A percentile compares a stretch with the other conserved stretches of the same genome.
These are phyloP conservation scores for Galerucella pusilla DNA, from an alignment of 2,888 invertebrate species.

Conservation along the genomic window DNA sequence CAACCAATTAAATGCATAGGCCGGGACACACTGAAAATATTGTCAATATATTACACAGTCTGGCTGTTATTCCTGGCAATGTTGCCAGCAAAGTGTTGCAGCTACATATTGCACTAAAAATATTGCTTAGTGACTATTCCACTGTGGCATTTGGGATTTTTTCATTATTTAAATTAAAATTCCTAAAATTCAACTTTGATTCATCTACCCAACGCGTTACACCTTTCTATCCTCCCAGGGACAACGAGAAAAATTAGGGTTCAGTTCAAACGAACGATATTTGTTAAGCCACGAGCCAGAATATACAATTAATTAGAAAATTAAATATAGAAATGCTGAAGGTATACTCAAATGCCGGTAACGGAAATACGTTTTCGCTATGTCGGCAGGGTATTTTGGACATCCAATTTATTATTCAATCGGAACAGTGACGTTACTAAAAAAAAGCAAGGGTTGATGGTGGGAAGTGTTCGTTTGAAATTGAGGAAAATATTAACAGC, in stretches of 20 bases:
- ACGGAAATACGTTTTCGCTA: constrained; percentile 32
- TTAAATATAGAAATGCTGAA: constrained; percentile 40
- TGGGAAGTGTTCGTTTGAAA: background rate
- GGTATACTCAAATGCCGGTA: constrained; percentile 1
- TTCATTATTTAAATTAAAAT: too few species aligned
- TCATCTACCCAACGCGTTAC: background rate
- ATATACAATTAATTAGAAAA: constrained; percentile 39
- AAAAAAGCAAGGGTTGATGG: background rate
- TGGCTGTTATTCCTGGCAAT: too few species aligned
- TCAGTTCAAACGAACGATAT: constrained; percentile 13
- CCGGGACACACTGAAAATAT: too few species aligned
- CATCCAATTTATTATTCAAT: constrained; percentile 7
- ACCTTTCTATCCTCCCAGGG: background rate
- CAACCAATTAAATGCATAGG: too few species aligned
- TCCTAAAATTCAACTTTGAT: constrained; percentile 5
- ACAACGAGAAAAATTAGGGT: constrained; percentile 1
- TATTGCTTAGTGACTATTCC: too few species aligned
- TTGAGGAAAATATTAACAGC: background rate
- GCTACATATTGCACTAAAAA: too few species aligned
- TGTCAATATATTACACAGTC: too few species aligned
- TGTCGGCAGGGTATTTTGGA: constrained; percentile 15
- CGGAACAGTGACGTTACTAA: constrained; percentile 1
- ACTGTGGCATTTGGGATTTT: too few species aligned
- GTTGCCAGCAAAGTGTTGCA: too few species aligned
- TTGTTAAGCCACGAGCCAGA: constrained; percentile 31